Evolutionary conservation across 1,140 invertebrate genomes (phyloP).

Genomic region (Trinorchestia longiramus): DNA sequence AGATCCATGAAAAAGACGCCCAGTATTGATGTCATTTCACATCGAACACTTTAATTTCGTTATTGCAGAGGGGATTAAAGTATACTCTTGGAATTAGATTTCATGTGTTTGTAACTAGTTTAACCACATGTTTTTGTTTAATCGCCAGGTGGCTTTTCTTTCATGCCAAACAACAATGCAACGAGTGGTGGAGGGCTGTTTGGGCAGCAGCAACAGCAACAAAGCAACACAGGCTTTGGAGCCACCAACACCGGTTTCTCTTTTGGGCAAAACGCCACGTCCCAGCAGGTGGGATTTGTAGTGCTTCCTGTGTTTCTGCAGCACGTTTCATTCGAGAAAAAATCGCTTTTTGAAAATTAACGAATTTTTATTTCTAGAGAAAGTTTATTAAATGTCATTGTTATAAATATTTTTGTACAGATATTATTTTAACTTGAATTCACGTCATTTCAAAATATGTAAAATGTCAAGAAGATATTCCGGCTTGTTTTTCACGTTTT

Average conservation of each 20-base stretch:
- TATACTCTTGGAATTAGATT: background rate
- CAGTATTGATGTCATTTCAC: background rate
- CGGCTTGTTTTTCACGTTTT: background rate
- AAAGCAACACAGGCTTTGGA: conserved; percentile 12
- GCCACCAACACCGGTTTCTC: conserved; percentile 53
- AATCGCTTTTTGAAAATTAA: background rate
- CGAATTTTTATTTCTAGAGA: background rate
- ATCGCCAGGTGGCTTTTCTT: background rate
- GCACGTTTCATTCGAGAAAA: background rate
- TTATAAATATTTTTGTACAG: background rate
- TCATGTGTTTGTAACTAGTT: background rate
- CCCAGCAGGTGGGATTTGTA: background rate
- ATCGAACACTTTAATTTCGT: too few species aligned
- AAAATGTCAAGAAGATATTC: too few species aligned
- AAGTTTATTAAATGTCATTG: background rate
- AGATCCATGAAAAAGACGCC: too few species aligned
- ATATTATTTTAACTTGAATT: background rate
- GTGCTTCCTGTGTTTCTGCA: background rate
- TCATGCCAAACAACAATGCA: conserved; percentile 28
- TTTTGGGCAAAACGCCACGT: conserved; percentile 58
- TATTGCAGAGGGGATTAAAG: background rate
- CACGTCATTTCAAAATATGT: background rate
- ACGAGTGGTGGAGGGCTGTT: conserved; percentile 23
- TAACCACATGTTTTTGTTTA: background rate
- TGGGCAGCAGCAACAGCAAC: conserved; percentile 41